Conservation (phyloP, 2,888 invertebrate species). For the Hermaeophaga mercurialis region DNA sequence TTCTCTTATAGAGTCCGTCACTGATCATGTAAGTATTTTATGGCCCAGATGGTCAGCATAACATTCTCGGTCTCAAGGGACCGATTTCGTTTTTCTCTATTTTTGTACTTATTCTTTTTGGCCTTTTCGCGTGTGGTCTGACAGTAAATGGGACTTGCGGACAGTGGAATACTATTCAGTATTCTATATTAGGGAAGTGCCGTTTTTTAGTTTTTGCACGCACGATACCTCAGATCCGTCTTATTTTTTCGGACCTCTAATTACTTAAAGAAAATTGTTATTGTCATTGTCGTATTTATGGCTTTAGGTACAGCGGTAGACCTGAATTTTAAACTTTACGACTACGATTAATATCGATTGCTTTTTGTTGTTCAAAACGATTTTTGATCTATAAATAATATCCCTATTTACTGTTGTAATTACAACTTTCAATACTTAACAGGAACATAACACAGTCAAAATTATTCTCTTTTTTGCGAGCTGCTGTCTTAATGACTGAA, state of each 20-base stretch:
- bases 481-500: no score
- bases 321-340: no score
- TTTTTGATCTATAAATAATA: no score
- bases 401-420: no score
- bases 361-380: no score
- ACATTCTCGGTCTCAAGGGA: conserved; percentile 26
- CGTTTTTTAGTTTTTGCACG: conserved; percentile 19
- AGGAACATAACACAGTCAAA: no score
- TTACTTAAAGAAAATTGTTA: no score
- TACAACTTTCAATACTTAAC: no score
- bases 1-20: not conserved
- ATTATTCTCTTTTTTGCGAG: no score
- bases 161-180: conserved; percentile 27
- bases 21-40: conserved; percentile 25
- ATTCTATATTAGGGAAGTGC: conserved; percentile 26
- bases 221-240: conserved; percentile 4
- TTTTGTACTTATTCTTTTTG: conserved; percentile 19
- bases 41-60: conserved; percentile 32
- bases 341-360: no score
- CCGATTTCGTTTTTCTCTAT: conserved; percentile 26
- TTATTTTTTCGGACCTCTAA: conserved; percentile 6
- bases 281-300: no score
- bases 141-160: conserved; percentile 23
- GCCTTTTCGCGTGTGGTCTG: conserved; percentile 33
- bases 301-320: no score